A percentile compares a stretch with the other conserved stretches of the same genome.
Evolutionary conservation across 2,888 invertebrate species (phyloP).

Genomic region (Busseola fusca): DNA sequence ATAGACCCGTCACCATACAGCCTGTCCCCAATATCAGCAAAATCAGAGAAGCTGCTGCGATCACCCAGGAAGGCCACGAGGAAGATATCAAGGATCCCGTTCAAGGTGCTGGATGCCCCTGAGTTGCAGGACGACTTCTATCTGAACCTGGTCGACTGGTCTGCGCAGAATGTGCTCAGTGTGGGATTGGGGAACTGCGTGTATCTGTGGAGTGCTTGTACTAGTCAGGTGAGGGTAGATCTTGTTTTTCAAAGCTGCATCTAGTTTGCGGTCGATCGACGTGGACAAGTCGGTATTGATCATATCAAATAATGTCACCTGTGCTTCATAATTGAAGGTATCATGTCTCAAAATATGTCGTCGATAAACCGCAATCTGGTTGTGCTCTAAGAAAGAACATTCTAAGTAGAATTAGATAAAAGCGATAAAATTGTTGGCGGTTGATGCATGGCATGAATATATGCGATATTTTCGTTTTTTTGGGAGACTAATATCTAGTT

Average conservation of each 20-base stretch:
- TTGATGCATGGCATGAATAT: background rate
- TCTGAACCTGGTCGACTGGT: conserved; percentile 99
- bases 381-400: background rate
- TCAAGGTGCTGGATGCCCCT: conserved; percentile 98
- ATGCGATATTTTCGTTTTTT: background rate
- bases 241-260: background rate
- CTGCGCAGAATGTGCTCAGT: conserved; percentile 99
- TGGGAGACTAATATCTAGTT: background rate
- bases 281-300: background rate
- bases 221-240: conserved; percentile 93
- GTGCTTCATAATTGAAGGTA: background rate
- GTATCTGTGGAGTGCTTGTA: conserved; percentile 99
- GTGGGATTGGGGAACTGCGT: conserved; percentile 99
- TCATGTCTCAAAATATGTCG: background rate
- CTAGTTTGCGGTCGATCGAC: background rate
- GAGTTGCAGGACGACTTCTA: conserved; percentile 99
- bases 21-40: conserved; percentile 97
- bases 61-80: conserved; percentile 99
- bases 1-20: conserved; percentile 97
- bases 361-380: background rate
- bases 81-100: conserved; percentile 99
- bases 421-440: background rate
- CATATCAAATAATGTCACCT: background rate
- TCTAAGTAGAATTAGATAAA: background rate
- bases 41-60: conserved; percentile 97